A percentile compares a stretch with the other conserved stretches of the same genome.
phyloP scores from a whole-genome alignment of 1,140 invertebrate genomes.

The Procambarus virginalis region DNA sequence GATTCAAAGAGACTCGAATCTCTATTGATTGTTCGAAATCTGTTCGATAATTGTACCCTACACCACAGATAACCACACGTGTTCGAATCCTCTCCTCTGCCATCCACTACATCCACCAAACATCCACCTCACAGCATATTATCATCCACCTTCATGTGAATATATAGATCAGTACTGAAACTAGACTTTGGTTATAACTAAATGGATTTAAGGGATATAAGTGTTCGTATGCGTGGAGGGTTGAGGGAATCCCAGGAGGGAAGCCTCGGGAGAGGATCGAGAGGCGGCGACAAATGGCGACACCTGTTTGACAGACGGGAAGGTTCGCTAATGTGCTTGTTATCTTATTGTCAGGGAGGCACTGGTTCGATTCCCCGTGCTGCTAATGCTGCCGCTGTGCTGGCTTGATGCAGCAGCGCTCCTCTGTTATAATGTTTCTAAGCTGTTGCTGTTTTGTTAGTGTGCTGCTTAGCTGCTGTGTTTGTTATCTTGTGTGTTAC shows the following conservation, averaged over 20 bases:
- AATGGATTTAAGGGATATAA: no score
- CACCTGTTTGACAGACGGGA: constrained; percentile 42
- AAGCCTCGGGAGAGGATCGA: not conserved
- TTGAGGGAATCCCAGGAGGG: not conserved
- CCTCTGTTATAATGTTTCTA: not conserved
- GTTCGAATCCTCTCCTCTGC: not conserved
- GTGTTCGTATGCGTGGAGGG: no score
- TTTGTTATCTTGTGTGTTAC: not conserved
- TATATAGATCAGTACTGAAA: no score
- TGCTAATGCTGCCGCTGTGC: not conserved
- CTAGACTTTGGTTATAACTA: no score
- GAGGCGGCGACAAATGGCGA: constrained; percentile 23
- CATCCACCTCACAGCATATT: no score
- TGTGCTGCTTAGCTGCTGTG: not conserved
- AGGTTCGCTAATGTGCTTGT: constrained; percentile 25
- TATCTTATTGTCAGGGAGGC: constrained; percentile 24
- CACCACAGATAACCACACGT: constrained; percentile 6
- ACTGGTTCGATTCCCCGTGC: not conserved
- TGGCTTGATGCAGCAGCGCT: not conserved
- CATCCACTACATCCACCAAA: not conserved
- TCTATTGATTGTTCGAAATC: constrained; percentile 26
- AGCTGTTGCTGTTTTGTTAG: not conserved
- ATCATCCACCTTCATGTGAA: no score
- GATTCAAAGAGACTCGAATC: constrained; percentile 19
- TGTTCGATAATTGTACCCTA: constrained; percentile 20